These are phyloP conservation scores for Pogonomyrmex californicus DNA, from an alignment of 1,140 invertebrate genomes.

Conservation along the genomic window DNA sequence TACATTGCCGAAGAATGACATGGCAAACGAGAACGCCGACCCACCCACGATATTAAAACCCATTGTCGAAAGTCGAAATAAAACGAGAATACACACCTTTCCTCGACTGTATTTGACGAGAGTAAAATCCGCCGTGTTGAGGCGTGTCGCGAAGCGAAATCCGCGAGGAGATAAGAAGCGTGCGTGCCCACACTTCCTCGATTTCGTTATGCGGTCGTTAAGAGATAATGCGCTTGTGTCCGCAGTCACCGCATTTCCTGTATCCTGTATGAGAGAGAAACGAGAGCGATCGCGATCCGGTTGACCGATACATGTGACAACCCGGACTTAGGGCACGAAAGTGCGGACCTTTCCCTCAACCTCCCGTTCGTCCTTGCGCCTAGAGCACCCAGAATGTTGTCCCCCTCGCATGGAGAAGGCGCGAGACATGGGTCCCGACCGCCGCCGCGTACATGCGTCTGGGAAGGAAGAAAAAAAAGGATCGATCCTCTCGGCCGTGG, in stretches of 20 bases:
- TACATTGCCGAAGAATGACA: not conserved
- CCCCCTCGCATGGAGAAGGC: constrained; percentile 9
- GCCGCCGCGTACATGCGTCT: constrained; percentile 62
- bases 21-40: not conserved
- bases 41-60: constrained; percentile 13
- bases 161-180: constrained; percentile 31
- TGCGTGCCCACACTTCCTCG: constrained; percentile 29
- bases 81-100: constrained; percentile 10
- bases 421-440: not conserved
- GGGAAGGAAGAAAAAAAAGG: constrained; percentile 76
- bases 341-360: constrained; percentile 52
- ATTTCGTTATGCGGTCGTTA: constrained; percentile 2
- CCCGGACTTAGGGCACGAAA: constrained; percentile 9
- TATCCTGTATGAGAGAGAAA: constrained; percentile 15
- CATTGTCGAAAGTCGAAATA: constrained; percentile 38
- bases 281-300: not conserved
- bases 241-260: constrained; percentile 14
- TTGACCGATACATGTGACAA: not conserved
- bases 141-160: constrained; percentile 20
- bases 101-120: not conserved
- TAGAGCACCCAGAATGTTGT: constrained; percentile 59
- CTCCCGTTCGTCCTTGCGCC: constrained; percentile 76
- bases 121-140: not conserved
- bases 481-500: constrained; percentile 72
- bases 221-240: constrained; percentile 14